Base-by-base conservation (phyloP, 2,113 vertebrate genomes). In the Cyprinus carpio region DNA sequence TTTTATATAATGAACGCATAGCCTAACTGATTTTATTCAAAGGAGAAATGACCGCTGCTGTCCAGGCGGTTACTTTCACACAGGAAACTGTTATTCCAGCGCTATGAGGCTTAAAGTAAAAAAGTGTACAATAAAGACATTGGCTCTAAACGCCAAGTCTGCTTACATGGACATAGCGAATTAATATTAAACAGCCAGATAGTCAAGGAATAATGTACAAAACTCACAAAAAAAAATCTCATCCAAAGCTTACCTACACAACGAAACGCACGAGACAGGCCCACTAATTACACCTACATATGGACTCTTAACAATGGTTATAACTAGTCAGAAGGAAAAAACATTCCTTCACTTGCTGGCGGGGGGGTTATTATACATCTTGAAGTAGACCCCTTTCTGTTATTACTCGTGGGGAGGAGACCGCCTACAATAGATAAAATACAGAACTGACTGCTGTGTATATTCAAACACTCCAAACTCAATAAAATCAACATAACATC, bases 11-110 rank as follows among this genome's bases (percentile, higher is more conserved):
- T 58, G 0, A 72, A 25, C 18, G 40, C 27, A 69, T 40, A 9
- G 3, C 40, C 3, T 11, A 78, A 75, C 46, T 85, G 75, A 62
- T 81, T 85, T 87, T 84, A 83, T 89, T 87, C 84, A 58, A 76
- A 64, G 83, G 74, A 86, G 71, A 92, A 94, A 94, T 92, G 91
- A 93, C 91, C 92, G 93, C 91, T 93, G 91, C 87, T 93, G 90
- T 92, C 40, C 87, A 88, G 89, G 85, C 90, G 85, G 77, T 89
- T 90, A 92, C 89, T 93, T 93, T 93, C 13, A 90, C 65, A 91
- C 81, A 91, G 67, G 83, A 87, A 83, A 83, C 69, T 46, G 43
- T 56, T 67, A 79, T 85, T 54, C 25, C 40, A 56, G 23, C 72
- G 60, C 12, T 37, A 62, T 60, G 76, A 13, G 46, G 25, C 85